phyloP scores from a whole-genome alignment of 2,888 invertebrate species.

The Acronicta psi region DNA sequence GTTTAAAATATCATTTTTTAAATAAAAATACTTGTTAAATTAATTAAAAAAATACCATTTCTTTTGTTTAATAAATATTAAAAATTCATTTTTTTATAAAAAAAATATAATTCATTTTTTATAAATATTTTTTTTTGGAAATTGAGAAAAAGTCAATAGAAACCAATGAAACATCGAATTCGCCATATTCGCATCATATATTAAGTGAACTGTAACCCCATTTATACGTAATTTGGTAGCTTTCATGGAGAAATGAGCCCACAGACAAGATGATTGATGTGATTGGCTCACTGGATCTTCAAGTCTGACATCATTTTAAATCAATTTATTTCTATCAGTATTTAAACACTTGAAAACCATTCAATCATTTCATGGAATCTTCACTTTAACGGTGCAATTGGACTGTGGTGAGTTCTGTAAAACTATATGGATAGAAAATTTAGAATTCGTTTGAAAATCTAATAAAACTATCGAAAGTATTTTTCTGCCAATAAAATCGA shows the following conservation, averaged over 20 bases:
- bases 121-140: too few species aligned
- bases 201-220: conserved; percentile 35
- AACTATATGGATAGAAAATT: neutral
- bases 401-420: neutral
- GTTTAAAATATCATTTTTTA: too few species aligned
- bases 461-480: too few species aligned
- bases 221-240: conserved; percentile 24
- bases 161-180: neutral
- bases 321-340: neutral
- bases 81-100: too few species aligned
- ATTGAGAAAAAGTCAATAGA: too few species aligned
- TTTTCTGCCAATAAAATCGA: neutral
- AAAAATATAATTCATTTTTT: too few species aligned
- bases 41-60: too few species aligned
- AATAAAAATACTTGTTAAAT: too few species aligned
- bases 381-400: neutral
- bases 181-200: neutral
- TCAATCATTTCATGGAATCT: too few species aligned
- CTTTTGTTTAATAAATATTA: too few species aligned
- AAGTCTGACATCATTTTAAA: conserved; percentile 5
- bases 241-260: conserved; percentile 9
- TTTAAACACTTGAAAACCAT: too few species aligned
- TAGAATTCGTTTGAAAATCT: neutral
- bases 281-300: conserved; percentile 2
- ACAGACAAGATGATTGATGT: conserved; percentile 24